Evolutionary conservation across 2,797 vertebrate genomes (phyloP).

Genomic region (Taenioides sp.): DNA sequence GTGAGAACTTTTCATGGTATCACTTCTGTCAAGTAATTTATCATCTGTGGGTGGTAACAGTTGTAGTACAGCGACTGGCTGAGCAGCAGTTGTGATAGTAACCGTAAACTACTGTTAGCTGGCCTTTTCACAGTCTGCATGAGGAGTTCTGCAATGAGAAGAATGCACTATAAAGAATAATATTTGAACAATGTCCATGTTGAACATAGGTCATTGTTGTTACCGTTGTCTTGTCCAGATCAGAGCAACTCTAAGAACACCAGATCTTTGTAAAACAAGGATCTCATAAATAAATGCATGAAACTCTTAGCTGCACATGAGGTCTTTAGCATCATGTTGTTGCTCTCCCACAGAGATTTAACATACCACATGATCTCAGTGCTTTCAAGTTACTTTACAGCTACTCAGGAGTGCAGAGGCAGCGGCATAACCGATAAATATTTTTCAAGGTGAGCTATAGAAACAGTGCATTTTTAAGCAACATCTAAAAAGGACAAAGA

Average conservation of each 20-base stretch:
- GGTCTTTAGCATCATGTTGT: slow-evolving; percentile 57
- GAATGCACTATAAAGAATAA: slow-evolving; percentile 13
- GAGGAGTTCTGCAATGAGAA: slow-evolving; percentile 21
- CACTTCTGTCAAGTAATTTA: slow-evolving; percentile 43
- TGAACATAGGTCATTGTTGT: slow-evolving; percentile 18
- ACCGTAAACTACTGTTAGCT: slow-evolving; percentile 16
- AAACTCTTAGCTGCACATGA: slow-evolving; percentile 42
- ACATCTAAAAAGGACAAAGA: slow-evolving; percentile 43
- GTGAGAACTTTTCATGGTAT: slow-evolving; percentile 38
- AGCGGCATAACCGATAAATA: slow-evolving; percentile 38
- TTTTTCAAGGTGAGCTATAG: slow-evolving; percentile 51
- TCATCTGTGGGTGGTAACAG: slow-evolving; percentile 35
- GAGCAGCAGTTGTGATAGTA: slow-evolving; percentile 20
- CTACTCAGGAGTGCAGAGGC: slow-evolving; percentile 10
- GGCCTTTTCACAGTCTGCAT: neutral
- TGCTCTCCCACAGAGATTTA: slow-evolving; percentile 51
- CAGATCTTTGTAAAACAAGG: slow-evolving; percentile 58
- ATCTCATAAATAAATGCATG: slow-evolving; percentile 66
- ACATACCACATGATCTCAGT: slow-evolving; percentile 44
- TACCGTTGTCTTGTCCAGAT: slow-evolving; percentile 36
- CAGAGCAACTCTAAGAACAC: slow-evolving; percentile 34
- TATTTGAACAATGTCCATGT: slow-evolving; percentile 3
- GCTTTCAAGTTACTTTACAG: slow-evolving; percentile 58
- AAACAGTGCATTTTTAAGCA: slow-evolving; percentile 40
- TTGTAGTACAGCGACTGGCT: slow-evolving; percentile 25